Evolutionary conservation across 2,888 invertebrate species (phyloP), one percentile per base, ranked within the genome.

Genomic region (Aleiodes leptofemur): DNA sequence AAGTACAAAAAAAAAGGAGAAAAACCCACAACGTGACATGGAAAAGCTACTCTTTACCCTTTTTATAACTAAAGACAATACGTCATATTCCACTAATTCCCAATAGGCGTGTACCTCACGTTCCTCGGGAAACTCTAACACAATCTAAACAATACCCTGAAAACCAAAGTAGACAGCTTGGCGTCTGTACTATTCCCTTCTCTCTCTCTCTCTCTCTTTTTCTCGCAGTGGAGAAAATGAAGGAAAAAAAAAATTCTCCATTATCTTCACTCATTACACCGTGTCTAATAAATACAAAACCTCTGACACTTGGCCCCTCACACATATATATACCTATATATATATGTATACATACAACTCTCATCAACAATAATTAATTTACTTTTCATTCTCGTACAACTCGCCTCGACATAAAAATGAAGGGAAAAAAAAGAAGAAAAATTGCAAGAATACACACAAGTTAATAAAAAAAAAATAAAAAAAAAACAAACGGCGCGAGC

Each of bases 401-500:
- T 66, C 50, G 23, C 50, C 23, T 13, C 31, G 68, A 68, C 51
- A 68, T 13, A 50, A 68, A 68, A 51, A 68, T 14, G 48, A 68
- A 68, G 16, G 11, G 29, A 29, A 29, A 50, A 29, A 9, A 64
- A 23, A 64, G 4, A 64, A n/a, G 11, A 50, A 55, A 57, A 68
- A 68, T n/a, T 53, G 51, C 8, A 51, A 31, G 66, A 68, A n/a
- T 23, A 23, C 23, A 23, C 31, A 51, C 50, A 50, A 68, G 29
- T 31, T 50, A 29, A 51, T 29, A 50, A 48, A 13, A 66, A 66
- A 29, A n/a, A 50, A 16, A 59, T 11, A 72, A 53, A 74, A 72
- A 73, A 77, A 79, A 73, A 75, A 78, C 75, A 79, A 79, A 76
- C 78, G 78, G 78, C 76, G 74, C 76, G 76, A 72, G 79, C 73